These are phyloP conservation scores for Elachura formosa DNA, from an alignment of 2,113 vertebrate species.

Conservation along the genomic window DNA sequence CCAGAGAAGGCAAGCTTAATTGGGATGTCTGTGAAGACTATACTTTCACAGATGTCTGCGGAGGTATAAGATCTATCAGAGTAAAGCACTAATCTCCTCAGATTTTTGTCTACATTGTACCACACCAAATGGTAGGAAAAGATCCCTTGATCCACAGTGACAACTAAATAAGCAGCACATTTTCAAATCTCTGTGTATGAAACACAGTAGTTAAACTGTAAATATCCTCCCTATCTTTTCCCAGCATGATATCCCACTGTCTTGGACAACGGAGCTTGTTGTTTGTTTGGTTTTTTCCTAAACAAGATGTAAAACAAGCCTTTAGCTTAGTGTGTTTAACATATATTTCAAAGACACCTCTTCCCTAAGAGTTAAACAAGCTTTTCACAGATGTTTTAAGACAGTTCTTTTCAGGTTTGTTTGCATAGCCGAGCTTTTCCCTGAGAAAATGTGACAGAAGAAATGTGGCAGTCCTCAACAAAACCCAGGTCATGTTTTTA, in stretches of 20 bases:
- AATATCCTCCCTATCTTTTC: neutral
- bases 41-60: neutral
- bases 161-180: neutral
- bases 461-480: neutral
- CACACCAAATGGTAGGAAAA: neutral
- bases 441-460: neutral
- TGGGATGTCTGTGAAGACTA: neutral
- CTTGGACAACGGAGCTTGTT: neutral
- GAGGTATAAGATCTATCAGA: neutral
- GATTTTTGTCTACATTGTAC: neutral
- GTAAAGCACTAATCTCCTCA: neutral
- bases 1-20: neutral
- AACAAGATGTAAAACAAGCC: neutral
- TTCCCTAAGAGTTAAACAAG: neutral
- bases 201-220: neutral
- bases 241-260: neutral
- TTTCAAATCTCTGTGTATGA: neutral
- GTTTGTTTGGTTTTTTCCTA: neutral
- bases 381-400: neutral
- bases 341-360: neutral
- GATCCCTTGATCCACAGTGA: neutral
- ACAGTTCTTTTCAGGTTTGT: neutral
- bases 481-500: neutral
- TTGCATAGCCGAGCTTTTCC: neutral
- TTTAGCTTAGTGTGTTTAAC: neutral